Evolutionary conservation across 2,797 vertebrate species (phyloP), one percentile per base, ranked within the genome.

Genomic region (Anas flavirostris): DNA sequence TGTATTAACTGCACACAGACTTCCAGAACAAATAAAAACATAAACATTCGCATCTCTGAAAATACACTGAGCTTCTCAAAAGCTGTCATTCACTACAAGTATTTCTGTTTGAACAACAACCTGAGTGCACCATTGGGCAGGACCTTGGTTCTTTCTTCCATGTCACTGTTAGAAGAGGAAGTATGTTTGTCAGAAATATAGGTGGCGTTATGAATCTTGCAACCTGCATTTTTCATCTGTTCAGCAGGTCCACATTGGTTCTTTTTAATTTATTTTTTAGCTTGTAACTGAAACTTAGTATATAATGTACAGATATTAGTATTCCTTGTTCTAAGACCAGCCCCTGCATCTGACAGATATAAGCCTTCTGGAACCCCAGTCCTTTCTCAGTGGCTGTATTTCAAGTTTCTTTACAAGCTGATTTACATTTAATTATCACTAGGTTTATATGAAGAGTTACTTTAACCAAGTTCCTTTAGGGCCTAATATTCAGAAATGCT

Each of bases 1-100:
- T 2, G 7, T 2, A 19, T 2, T 4, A 88, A 55, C 56, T 35
- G 52, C 14, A 10, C 7, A 35, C 2, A n/a, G 16, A 19, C 26
- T 63, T 64, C 19, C 52, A 41, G 31, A n/a, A 84, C 19, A 63
- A 72, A 58, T 29, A 70, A 48, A 67, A 44, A 1, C 50, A 39
- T 18, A 10, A 56, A 59, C 14, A 19, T 16, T 41, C 17, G 22
- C 0, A 0, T 1, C 2, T 8, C 9, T 1, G 5, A 58, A 74
- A 87, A 60, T 22, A 48, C 8, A 58, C 1, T 0, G 0, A 19
- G 19, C 29, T 64, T 77, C 86, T n/a, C 17, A 8, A 41, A 37
- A 41, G 29, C 28, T 62, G 62, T 26, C 37, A 35, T 2, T n/a
- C 63, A 39, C 62, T 33, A 23, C 2, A 18, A 26, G 12, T 33